Percentiles rank a stretch among this genome's conserved stretches.
These are phyloP conservation scores for Ophion ventricosus DNA, from an alignment of 2,888 invertebrate species.

Conservation along the genomic window DNA sequence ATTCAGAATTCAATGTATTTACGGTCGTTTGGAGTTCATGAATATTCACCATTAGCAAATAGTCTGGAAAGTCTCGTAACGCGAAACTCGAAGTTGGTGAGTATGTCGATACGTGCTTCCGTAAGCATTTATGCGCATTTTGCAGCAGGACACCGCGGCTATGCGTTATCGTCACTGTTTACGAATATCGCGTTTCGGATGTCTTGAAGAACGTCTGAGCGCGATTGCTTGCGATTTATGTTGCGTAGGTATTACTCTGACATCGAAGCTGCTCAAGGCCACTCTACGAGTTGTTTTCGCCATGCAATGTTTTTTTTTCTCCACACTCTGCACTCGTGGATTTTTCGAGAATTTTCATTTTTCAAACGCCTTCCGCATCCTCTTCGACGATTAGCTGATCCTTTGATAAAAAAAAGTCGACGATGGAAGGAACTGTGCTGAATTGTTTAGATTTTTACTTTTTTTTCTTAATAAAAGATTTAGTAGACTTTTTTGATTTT, in stretches of 20 bases:
- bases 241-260: conserved; percentile 14
- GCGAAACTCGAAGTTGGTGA: not conserved
- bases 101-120: conserved; percentile 1
- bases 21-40: not conserved
- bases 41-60: not conserved
- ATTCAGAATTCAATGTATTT: not conserved
- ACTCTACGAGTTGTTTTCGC: not conserved
- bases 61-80: not conserved
- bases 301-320: not conserved
- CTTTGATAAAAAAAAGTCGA: too few relatives aligned
- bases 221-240: conserved; percentile 3
- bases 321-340: too few relatives aligned
- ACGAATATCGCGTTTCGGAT: conserved; percentile 51
- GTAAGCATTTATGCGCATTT: conserved; percentile 2
- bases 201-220: conserved; percentile 29
- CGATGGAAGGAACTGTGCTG: too few relatives aligned
- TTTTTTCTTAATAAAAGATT: too few relatives aligned
- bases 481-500: too few relatives aligned
- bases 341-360: not conserved
- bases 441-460: too few relatives aligned
- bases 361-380: not conserved
- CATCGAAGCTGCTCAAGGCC: not conserved
- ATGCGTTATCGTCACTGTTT: conserved; percentile 31
- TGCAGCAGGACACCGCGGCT: conserved; percentile 17
- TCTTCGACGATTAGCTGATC: not conserved